Conservation (phyloP, 2,797 vertebrate genomes). For the Loris lydekkerianus region DNA sequence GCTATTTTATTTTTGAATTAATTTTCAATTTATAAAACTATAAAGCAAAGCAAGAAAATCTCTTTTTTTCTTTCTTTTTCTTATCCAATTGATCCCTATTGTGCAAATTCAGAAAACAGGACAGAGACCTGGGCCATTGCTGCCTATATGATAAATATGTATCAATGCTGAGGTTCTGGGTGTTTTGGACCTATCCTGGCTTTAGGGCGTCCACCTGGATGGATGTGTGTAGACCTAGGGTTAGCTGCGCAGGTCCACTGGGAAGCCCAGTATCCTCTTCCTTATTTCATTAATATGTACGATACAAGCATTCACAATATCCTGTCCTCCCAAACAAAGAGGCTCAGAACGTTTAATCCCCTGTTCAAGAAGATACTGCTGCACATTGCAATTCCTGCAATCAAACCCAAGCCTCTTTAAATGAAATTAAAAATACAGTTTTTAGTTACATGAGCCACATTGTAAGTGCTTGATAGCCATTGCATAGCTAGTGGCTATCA, state of each 20-base stretch:
- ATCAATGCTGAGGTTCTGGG: neutral
- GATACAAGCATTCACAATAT: neutral
- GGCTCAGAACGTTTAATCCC: neutral
- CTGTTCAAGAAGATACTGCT: neutral
- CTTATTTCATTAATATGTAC: neutral
- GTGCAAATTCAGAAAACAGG: neutral
- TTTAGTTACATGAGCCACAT: neutral
- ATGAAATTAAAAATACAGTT: neutral
- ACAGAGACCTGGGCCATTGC: fast-evolving
- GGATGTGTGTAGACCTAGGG: neutral
- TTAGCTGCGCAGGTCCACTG: neutral
- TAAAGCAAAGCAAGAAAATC: too few relatives aligned
- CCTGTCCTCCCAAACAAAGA: neutral
- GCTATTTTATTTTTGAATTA: too few relatives aligned
- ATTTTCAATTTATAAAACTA: too few relatives aligned
- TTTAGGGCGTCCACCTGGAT: neutral
- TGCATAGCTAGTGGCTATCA: neutral
- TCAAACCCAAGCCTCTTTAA: neutral
- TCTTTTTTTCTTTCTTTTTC: neutral
- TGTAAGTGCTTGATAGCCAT: neutral
- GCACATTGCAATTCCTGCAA: neutral
- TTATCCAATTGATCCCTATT: neutral
- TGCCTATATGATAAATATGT: neutral
- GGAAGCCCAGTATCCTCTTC: neutral
- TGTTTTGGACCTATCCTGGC: neutral